Evolutionary conservation across 1,140 invertebrate species (phyloP), one percentile per base, ranked within the genome.

Genomic region (Drosophila sulfurigaster): DNA sequence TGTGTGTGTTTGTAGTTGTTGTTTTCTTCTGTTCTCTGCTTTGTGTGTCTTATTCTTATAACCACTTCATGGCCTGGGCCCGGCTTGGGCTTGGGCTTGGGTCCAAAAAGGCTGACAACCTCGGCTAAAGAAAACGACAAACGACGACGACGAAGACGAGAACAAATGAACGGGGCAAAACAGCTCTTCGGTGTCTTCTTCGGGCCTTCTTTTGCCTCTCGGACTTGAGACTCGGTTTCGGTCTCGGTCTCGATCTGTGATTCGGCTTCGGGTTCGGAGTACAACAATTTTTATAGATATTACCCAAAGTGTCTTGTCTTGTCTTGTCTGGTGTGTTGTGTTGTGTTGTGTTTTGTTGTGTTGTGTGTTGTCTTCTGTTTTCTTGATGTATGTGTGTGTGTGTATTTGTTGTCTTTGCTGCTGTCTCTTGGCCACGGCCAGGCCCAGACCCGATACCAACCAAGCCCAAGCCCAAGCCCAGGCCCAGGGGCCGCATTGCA

Each of bases 241-340:
- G 43, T 8, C 52, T 56, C 52, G 10, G 56, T 11, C 16, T 25
- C 41, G 15, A 6, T 30, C 48, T 35, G 49, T 67, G 45, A 57
- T 58, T 25, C 20, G 20, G 20, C 20, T 25, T 38, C 35, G 35
- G 32, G 32, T 32, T 8, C 25, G 35, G 35, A 16, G 71, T 60
- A 79, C 75, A 82, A 72, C 82, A 87, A 87, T 87, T 87, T 87
- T 87, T 82, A 87, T 79, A 87, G 76, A 86, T 87, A 87, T 79
- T 87, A 87, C 79, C 82, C 80, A 87, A 83, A 88, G 81, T 89
- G 80, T 87, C 76, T 86, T 81, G 66, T 78, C 62, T 79, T 76
- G 80, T 79, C 59, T 75, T 56, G 72, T 57, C 52, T 79, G 20
- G 3, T 74, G 60, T 59, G 38, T 20, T 41, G 56, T 43, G 38